Conservation (phyloP, 2,888 invertebrate species). For the Andrena hattorfiana region DNA sequence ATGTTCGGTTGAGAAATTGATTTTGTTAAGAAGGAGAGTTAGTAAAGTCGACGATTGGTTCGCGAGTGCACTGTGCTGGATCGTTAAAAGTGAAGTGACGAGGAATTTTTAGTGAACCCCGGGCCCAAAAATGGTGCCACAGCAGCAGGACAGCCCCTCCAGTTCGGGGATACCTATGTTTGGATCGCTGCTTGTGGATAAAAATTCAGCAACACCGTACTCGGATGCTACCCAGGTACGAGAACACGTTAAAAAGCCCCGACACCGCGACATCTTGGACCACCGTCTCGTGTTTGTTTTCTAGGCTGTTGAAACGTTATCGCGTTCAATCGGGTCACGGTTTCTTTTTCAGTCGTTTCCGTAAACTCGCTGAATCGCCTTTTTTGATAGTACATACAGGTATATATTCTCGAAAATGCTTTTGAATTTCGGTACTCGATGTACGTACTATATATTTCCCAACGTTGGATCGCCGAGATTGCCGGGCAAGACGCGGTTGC, state of each 20-base stretch:
- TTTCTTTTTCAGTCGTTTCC: too few species aligned
- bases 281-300: too few species aligned
- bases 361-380: too few species aligned
- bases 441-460: neutral
- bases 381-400: too few species aligned
- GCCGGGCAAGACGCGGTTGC: neutral
- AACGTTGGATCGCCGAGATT: neutral
- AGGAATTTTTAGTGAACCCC: constrained; percentile 5
- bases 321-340: too few species aligned
- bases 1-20: too few species aligned
- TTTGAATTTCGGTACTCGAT: neutral
- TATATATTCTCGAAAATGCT: too few species aligned
- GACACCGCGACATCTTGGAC: too few species aligned
- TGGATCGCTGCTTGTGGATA: constrained; percentile 96
- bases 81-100: constrained; percentile 44
- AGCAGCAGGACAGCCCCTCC: constrained; percentile 89
- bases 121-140: constrained; percentile 89
- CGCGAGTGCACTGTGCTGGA: constrained; percentile 63
- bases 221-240: constrained; percentile 98
- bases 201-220: constrained; percentile 97
- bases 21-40: neutral
- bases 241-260: neutral
- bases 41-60: neutral
- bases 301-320: neutral
- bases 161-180: constrained; percentile 91